Percentiles rank a stretch among this genome's conserved stretches.
phyloP scores from a whole-genome alignment of 2,797 vertebrate species.

The Muscicapa striata region DNA sequence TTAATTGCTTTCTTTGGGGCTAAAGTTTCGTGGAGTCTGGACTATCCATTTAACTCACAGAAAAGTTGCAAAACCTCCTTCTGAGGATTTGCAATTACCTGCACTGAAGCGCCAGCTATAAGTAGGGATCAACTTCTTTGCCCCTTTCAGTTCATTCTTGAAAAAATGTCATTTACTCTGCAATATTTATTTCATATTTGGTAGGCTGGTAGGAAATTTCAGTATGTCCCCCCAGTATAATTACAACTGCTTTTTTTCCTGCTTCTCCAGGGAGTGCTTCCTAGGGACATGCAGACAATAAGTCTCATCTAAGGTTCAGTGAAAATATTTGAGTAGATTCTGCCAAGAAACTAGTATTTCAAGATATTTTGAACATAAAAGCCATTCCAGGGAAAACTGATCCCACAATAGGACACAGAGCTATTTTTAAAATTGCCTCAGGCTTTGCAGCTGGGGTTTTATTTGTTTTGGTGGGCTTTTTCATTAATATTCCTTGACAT shows the following conservation, averaged over 20 bases:
- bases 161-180: not conserved
- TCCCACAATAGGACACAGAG: constrained; percentile 22
- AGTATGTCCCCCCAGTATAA: not conserved
- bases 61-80: not conserved
- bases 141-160: not conserved
- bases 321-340: constrained; percentile 56
- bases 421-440: constrained; percentile 62
- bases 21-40: not conserved
- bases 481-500: constrained; percentile 40
- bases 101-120: not conserved
- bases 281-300: constrained; percentile 43
- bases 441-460: constrained; percentile 51
- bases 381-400: constrained; percentile 34
- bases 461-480: not conserved
- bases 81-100: not conserved
- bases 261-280: constrained; percentile 7
- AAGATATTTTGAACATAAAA: constrained; percentile 67
- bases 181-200: not conserved
- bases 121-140: not conserved
- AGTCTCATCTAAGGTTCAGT: constrained; percentile 57
- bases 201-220: not conserved
- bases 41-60: not conserved
- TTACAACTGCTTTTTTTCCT: not conserved
- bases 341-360: constrained; percentile 65
- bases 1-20: not conserved